Percentiles rank a stretch among this genome's conserved stretches.
phyloP scores from a whole-genome alignment of 64 coral and sea anemone species.

The Astreopora myriophthalma region DNA sequence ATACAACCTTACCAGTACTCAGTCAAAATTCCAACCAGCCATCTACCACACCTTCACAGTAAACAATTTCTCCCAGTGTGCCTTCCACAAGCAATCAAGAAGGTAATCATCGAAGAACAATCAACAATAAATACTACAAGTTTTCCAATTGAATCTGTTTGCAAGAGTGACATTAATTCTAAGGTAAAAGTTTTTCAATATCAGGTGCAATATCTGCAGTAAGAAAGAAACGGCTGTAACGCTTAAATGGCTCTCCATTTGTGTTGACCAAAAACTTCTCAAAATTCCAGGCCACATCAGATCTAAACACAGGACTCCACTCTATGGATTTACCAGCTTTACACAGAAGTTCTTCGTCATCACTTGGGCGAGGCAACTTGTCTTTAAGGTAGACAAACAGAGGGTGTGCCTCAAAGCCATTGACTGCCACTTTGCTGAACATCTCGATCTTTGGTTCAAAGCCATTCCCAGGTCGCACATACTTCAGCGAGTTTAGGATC shows the following conservation, averaged over 20 bases:
- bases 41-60: too few species aligned
- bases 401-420: constrained; percentile 79
- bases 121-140: too few species aligned
- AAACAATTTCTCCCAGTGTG: too few species aligned
- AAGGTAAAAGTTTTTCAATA: constrained; percentile 78
- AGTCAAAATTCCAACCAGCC: too few species aligned
- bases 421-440: constrained; percentile 84
- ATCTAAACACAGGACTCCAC: constrained; percentile 84
- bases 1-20: too few species aligned
- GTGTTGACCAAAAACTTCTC: constrained; percentile 94
- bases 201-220: constrained; percentile 73
- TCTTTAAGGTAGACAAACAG: constrained; percentile 82
- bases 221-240: constrained; percentile 70
- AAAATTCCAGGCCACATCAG: constrained; percentile 96
- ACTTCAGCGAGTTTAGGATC: constrained; percentile 90
- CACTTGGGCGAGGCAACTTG: constrained; percentile 68
- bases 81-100: too few species aligned
- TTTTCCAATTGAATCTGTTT: too few species aligned
- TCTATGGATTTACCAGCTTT: constrained; percentile 19
- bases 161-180: too few species aligned
- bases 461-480: constrained; percentile 94
- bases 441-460: constrained; percentile 88
- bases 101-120: too few species aligned
- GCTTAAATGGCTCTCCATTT: constrained; percentile 77
- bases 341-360: background rate